These are phyloP conservation scores for Cheilosia vulpina DNA, from an alignment of 2,888 invertebrate genomes.

Conservation along the genomic window DNA sequence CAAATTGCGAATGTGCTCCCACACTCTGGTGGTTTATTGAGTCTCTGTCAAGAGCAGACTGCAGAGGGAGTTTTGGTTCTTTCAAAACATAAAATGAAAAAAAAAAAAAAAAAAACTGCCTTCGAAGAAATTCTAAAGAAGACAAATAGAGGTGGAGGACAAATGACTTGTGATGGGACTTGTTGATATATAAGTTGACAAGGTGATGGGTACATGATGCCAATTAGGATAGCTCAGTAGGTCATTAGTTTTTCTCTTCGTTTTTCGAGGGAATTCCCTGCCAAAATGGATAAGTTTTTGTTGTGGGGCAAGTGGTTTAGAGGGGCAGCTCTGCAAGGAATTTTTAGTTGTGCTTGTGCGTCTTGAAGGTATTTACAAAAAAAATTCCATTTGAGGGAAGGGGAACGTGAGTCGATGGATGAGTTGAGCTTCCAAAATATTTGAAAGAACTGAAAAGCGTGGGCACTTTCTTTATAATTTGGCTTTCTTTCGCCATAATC, in stretches of 20 bases:
- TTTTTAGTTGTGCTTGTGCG: too few relatives aligned
- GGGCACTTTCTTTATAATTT: too few relatives aligned
- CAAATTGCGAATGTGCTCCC: constrained; percentile 4
- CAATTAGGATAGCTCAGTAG: constrained; percentile 9
- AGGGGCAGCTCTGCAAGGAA: too few relatives aligned
- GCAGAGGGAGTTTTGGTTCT: not conserved
- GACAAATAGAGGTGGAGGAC: constrained; percentile 18
- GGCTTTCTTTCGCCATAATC: too few relatives aligned
- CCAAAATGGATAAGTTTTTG: too few relatives aligned
- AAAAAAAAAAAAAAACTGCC: not conserved
- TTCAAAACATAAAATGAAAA: not conserved
- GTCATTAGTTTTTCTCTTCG: not conserved
- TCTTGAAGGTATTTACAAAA: too few relatives aligned
- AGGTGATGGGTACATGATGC: constrained; percentile 3
- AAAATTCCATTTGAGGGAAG: too few relatives aligned
- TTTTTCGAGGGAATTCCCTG: too few relatives aligned
- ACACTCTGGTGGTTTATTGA: not conserved
- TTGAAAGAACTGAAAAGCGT: too few relatives aligned
- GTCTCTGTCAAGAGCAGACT: constrained; percentile 27
- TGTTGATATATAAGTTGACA: constrained; percentile 22
- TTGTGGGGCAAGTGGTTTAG: too few relatives aligned
- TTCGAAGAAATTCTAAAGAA: not conserved
- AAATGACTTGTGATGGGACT: constrained; percentile 6
- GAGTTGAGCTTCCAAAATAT: too few relatives aligned
- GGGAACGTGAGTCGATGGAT: too few relatives aligned